Base-by-base conservation (phyloP, 2,797 vertebrate genomes). In the Lagorchestes hirsutus region DNA sequence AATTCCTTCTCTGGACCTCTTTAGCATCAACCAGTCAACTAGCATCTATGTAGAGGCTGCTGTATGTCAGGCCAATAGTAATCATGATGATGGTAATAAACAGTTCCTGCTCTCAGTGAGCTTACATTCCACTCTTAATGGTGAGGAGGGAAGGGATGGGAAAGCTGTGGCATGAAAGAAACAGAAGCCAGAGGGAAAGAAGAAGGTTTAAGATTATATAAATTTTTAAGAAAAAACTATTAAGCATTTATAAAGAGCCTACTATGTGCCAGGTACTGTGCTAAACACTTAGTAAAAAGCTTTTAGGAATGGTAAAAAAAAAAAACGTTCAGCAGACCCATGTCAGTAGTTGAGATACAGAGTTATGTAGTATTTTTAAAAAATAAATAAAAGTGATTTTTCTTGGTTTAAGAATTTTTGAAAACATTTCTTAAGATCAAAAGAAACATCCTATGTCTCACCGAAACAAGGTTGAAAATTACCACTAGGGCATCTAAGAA, bases 371-470 rank as follows among this genome's bases (percentile, higher is more conserved):
- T 82, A 46, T 82, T 46, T 55, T 94, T 46, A 22, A 11, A 54
- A 58, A 91, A 54, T 57, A n/a, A 91, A 95, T 50, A 24, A 82
- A 91, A 90, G 74, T 50, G 46, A 29, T 90, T 95, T 34, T 40
- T 55, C 74, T 82, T 46, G 34, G 54, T 93, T 87, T 93, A 92
- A 94, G 58, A 90, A 8, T 22, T 74, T 40, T 67, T 31, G 29
- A 46, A 95, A 95, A 56, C 56, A 90, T 29, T 54, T 46, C 59
- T 95, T 40, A 90, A 90, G 74, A 40, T 34, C 11, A 57, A 24
- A 91, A 91, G 28, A 6, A 74, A 54, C 40, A 52, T 27, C 2
- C 54, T 54, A 90, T 46, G 0, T 31, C 55, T 50, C 46, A 22
- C 18, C 50, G 50, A n/a, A 52, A n/a, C 94, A 90, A n/a, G 67